Base-by-base conservation (phyloP, 1,140 invertebrate species). In the Heliconius melpomene region DNA sequence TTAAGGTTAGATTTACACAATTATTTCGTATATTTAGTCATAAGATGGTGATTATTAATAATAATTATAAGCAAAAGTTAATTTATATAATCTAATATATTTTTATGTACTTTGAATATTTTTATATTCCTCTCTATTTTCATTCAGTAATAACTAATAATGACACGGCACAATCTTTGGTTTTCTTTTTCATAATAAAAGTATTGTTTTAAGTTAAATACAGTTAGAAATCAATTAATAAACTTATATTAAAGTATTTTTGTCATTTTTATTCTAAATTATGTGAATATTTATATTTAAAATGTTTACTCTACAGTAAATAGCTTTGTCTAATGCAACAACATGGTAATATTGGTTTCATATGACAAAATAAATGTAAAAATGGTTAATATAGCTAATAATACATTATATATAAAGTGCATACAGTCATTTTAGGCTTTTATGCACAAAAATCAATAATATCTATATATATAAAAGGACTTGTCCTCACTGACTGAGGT, bases 361-460 rank as follows among this genome's bases (percentile, higher is more conserved):
- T 66, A 66, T 29, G 2, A 29, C 26, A 29, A 29, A 29, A 26
- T 11, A 13, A 26, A 11, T 0, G 5, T 66, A 16, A 7, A 26
- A 29, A 6, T 2, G 11, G 1, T 66, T 66, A 23, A 26, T 23
- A 66, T 66, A 66, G 60, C 60, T 29, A 66, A 29, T 66, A 13
- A 66, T 66, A 66, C 11, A 16, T 26, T 66, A 66, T 16, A 66
- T 29, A 13, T 26, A 2, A 29, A 66, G 9, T 29, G 26, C 60
- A 66, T 66, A 29, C 13, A n/a, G 60, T 3, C 60, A 66, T 66
- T 66, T 66, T 66, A 66, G 60, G 26, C 60, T 66, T 29, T 29
- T 66, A 66, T 66, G 60, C 60, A 66, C 23, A 66, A 86, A 83
- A 88, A 88, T 88, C 85, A 86, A 87, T 88, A 86, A 79, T 74